phyloP scores from a whole-genome alignment of 1,140 invertebrate genomes.

The Drosophila triauraria region DNA sequence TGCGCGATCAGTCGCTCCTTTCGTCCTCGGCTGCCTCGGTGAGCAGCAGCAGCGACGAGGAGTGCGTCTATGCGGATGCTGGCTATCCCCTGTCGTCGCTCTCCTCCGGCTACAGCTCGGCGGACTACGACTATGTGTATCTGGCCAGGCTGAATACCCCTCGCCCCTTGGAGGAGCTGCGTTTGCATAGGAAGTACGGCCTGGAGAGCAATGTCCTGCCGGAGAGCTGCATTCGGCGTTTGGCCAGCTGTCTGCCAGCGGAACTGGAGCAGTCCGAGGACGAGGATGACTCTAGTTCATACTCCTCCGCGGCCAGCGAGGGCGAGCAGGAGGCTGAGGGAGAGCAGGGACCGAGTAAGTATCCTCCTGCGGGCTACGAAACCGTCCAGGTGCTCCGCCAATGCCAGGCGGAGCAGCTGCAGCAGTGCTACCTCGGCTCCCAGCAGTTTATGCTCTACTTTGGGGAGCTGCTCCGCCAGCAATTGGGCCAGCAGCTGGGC shows the following conservation, averaged over 20 bases:
- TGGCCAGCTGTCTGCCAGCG: conserved; percentile 62
- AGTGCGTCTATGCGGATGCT: conserved; percentile 55
- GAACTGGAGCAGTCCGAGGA: conserved; percentile 63
- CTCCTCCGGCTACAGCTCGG: conserved; percentile 74
- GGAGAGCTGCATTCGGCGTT: conserved; percentile 58
- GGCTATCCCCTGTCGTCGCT: neutral
- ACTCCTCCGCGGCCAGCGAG: conserved; percentile 57
- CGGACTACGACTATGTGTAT: conserved; percentile 77
- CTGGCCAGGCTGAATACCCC: conserved; percentile 69
- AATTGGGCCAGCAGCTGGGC: conserved; percentile 86
- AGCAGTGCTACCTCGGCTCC: conserved; percentile 87
- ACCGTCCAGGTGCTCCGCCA: conserved; percentile 71
- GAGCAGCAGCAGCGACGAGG: conserved; percentile 18
- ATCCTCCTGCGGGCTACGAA: conserved; percentile 47
- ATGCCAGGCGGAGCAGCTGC: conserved; percentile 82
- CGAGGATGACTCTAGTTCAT: conserved; percentile 64
- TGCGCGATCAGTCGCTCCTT: conserved; percentile 48
- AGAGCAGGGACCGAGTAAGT: conserved; percentile 72
- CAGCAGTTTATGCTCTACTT: conserved; percentile 88
- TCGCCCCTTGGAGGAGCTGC: conserved; percentile 63
- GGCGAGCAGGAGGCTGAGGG: conserved; percentile 84
- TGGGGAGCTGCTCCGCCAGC: conserved; percentile 86
- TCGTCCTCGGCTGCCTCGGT: neutral
- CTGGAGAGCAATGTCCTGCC: conserved; percentile 67
- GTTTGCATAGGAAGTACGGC: neutral